Base-by-base conservation (phyloP, 2,888 invertebrate genomes). In the Heliothis peltigera region DNA sequence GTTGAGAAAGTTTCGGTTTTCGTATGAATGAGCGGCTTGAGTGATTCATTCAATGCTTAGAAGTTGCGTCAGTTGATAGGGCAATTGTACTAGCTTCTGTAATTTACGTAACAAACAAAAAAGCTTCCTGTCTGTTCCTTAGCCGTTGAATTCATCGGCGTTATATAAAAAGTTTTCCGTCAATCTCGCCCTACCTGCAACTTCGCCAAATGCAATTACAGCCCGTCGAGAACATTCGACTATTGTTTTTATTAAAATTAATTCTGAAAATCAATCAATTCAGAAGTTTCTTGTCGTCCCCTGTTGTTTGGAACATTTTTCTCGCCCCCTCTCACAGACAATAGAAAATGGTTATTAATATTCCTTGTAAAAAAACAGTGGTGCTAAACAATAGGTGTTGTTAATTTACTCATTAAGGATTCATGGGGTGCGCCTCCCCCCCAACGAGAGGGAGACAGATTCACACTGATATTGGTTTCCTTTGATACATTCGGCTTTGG, bases 391-490 rank as follows among this genome's bases (percentile, higher is more conserved):
- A 95, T 95, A 93, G 94, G 91, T 93, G 92, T 89, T 92, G 93
- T 95, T 95, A 95, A 95, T 95, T 94, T 91, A 88, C 91, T 95
- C 93, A 93, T 94, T 95, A 94, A 86, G 87, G 83, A 94, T 94
- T 93, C 94, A 92, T 91, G 89, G 94, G 92, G 93, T 84, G 91
- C 85, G 79, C 71, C 58, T 70, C 67, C 80, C 79, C 70, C 70
- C 57, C 72, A 64, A 70, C 82, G 79, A 82, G 82, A 75, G 81
- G 79, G 79, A 70, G 81, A 81, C 78, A 80, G 80, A 86, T 83
- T 70, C 65, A 63, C 72, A 82, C 79, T 80, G 74, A 79, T 80
- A 80, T 80, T 81, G 81, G 81, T 79, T 75, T 70, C 79, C 79
- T 82, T 86, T 83, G 79, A 74, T 81, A 80, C 79, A 83, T 86